Conservation (phyloP, 2,888 invertebrate genomes). For the Leptinotarsa haldemani region DNA sequence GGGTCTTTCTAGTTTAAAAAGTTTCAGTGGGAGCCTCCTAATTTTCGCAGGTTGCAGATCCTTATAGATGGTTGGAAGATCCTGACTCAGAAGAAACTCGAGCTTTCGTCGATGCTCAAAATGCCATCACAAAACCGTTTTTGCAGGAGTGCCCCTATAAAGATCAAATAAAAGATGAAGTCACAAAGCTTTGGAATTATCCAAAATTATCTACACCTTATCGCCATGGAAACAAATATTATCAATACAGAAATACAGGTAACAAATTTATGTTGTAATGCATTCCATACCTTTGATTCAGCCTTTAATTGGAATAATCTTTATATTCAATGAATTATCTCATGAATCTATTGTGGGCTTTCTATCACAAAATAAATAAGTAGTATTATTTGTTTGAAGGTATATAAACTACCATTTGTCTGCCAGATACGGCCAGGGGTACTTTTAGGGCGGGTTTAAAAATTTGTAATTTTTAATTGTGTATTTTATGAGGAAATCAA, state of each 20-base stretch:
- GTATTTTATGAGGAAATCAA: no score
- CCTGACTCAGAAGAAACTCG: constrained; percentile 93
- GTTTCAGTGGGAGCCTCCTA: background rate
- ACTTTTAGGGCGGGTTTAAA: no score
- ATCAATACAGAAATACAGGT: constrained; percentile 87
- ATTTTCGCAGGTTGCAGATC: constrained; percentile 76
- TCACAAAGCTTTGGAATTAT: constrained; percentile 95
- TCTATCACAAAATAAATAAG: no score
- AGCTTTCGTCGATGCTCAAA: constrained; percentile 90
- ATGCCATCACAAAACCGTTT: constrained; percentile 87
- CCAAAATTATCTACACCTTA: constrained; percentile 93
- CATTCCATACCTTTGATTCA: no score
- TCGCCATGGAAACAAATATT: constrained; percentile 86
- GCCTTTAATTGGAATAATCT: no score
- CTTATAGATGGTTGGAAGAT: constrained; percentile 97
- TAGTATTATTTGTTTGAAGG: no score
- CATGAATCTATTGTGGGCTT: no score
- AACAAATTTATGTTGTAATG: constrained; percentile 16
- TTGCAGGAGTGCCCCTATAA: constrained; percentile 81
- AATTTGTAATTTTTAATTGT: no score
- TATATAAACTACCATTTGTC: no score
- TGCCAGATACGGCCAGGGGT: no score
- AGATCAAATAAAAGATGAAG: constrained; percentile 78
- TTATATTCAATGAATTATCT: no score
- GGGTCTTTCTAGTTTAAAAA: background rate